Evolutionary conservation across 92 coral and sea anemone species (phyloP).

Genomic region (Phenganax stokvisi): DNA sequence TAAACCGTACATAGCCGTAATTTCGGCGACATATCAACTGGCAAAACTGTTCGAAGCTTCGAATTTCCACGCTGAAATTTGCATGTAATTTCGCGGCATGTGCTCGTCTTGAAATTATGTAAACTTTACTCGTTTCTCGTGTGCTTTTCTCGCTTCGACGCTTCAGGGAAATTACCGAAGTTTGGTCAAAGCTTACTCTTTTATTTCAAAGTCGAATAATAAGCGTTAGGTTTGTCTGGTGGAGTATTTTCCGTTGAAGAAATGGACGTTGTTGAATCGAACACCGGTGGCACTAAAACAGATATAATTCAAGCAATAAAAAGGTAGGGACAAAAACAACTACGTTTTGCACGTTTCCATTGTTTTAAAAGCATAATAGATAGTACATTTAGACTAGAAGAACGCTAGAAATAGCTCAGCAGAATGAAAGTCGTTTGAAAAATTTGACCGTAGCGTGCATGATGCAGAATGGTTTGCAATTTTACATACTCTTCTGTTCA

Average conservation of each 20-base stretch:
- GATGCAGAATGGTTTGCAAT: neutral
- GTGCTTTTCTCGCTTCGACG: neutral
- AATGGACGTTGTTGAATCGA: too few species aligned
- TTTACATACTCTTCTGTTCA: neutral
- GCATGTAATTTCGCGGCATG: slow-evolving; percentile 17
- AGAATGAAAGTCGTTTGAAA: neutral
- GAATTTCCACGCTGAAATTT: slow-evolving; percentile 8
- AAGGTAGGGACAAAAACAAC: too few species aligned
- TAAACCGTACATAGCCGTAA: neutral
- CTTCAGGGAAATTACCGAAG: neutral
- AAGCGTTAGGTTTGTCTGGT: too few species aligned
- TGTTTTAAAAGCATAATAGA: too few species aligned
- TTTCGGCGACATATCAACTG: neutral
- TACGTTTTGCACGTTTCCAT: too few species aligned
- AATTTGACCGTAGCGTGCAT: neutral
- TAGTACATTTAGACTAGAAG: too few species aligned
- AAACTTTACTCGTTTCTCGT: slow-evolving; percentile 6
- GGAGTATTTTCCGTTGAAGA: too few species aligned
- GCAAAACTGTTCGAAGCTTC: neutral
- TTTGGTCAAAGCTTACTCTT: neutral
- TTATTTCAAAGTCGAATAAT: neutral
- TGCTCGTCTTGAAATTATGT: slow-evolving; percentile 17
- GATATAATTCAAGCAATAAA: too few species aligned
- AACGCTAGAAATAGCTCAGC: neutral
- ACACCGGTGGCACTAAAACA: too few species aligned